Evolutionary conservation across 2,113 vertebrate genomes (phyloP), one percentile per base, ranked within the genome.

Genomic region (Aythya baeri): DNA sequence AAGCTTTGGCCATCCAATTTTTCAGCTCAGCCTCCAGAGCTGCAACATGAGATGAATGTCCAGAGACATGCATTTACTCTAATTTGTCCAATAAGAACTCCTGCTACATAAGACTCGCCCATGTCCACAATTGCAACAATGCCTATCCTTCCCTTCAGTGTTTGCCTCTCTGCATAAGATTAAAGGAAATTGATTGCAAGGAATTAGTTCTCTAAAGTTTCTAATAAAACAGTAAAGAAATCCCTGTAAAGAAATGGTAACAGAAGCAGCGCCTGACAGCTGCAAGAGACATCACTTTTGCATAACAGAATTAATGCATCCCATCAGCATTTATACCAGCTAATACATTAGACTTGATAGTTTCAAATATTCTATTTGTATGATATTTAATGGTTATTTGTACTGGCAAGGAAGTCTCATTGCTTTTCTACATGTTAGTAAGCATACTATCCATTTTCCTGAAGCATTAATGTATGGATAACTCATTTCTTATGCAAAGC

Each of bases 401-500:
- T 66, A 89, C 0, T 23, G 65, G 76, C 54, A 74, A 74, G 46
- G 67, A 81, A 78, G 61, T 34, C 50, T 83, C 72, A 25, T 25
- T 75, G 49, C 49, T 77, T 46, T 85, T 85, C 81, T 67, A 50
- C 50, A 7, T 66, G 7, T 80, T 50, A 66, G 44, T 34, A 70
- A 91, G 75, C 46, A 76, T 21, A 59, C 31, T 46, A 13, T 34
- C 22, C 63, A 62, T 87, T 85, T 55, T 50, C 23, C 75, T 13
- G 3, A 50, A 89, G 62, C 44, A 54, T 81, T 80, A 86, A 93
- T 68, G 72, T 72, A 88, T 74, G 85, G 91, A 55, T 55, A 95
- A 71, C 85, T 43, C 68, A 93, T 88, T 83, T 74, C 72, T 71
- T 81, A 93, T 75, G 94, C 85, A 86, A 88, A 93, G 72, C 85